Base-by-base conservation (phyloP, 2,888 invertebrate genomes). In the Thymelicus acteon region DNA sequence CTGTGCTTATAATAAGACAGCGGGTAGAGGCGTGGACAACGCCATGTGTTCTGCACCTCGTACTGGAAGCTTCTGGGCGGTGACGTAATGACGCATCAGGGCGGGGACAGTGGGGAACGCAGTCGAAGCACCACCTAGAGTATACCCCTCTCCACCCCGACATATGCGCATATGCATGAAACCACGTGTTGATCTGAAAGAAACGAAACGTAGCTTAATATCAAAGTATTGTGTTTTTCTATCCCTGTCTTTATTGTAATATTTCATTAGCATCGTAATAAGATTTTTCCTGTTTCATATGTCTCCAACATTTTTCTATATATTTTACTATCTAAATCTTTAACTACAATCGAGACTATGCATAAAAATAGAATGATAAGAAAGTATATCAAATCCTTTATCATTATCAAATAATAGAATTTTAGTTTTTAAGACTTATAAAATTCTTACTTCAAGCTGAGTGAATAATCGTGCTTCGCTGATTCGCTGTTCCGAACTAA, bases 91-190 rank as follows among this genome's bases (percentile, higher is more conserved):
- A 78, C 97, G 96, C 84, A 99, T 97, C 96, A 99, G 97, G 82
- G 98, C 97, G n/a, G 99, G 98, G 76, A 99, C 98, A 66, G 96
- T 97, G 62, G 96, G 96, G 86, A 99, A 99, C 37, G 98, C 98
- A 75, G 98, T 97, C 83, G 98, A 97, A 85, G 98, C 98, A 76
- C 98, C 97, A 6, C 99, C 99, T 79, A 99, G 92, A 67, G 98
- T 98, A 87, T 97, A 99, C 72, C 97, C 96, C 72, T 97, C 97
- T 13, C 95, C 94, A 68, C 96, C 95, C 79, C 96, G 96, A 86
- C 97, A 97, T 75, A 99, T 99, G 79, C 98, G 96, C 97, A 99
- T 98, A 89, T 99, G 99, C 97, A 99, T 98, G 83, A 98, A 98
- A 64, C 99, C 98, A 83, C 97, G 96, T 67, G 98, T 97, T 85